Percentiles rank a stretch among this genome's conserved stretches.
These are phyloP conservation scores for Sarcophaga rosellei DNA, from an alignment of 2,888 invertebrate genomes.

Conservation along the genomic window DNA sequence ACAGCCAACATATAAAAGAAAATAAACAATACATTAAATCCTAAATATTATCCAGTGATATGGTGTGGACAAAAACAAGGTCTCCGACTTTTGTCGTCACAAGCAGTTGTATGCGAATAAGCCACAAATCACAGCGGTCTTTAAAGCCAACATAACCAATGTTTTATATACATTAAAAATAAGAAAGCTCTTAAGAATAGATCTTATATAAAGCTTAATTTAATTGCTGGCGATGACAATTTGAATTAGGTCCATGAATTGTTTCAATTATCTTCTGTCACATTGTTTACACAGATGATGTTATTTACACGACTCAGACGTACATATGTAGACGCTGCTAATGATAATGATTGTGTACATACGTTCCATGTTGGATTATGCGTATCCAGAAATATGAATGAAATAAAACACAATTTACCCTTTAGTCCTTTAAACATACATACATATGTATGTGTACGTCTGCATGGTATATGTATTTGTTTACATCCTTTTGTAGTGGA, in stretches of 20 bases:
- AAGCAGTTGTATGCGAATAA: no score
- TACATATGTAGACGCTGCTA: background rate
- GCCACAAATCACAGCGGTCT: no score
- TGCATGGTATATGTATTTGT: background rate
- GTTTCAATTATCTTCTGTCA: background rate
- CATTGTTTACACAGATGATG: conserved; percentile 35
- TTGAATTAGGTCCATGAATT: background rate
- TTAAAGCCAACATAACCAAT: no score
- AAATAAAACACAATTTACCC: conserved; percentile 40
- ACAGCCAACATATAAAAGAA: no score
- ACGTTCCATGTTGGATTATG: background rate
- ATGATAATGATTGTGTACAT: conserved; percentile 25
- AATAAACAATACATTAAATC: no score
- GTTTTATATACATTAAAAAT: no score
- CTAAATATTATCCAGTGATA: no score
- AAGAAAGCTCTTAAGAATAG: no score
- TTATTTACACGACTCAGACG: background rate
- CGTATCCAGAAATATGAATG: conserved; percentile 15
- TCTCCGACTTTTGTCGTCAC: no score
- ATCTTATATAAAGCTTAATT: no score
- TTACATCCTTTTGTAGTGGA: background rate
- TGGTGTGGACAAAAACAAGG: no score
- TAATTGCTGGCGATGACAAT: no score
- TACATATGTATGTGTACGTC: background rate
- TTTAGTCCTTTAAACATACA: conserved; percentile 10